phyloP scores from a whole-genome alignment of 1,140 invertebrate species.

The Atopsyche davidsoni region DNA sequence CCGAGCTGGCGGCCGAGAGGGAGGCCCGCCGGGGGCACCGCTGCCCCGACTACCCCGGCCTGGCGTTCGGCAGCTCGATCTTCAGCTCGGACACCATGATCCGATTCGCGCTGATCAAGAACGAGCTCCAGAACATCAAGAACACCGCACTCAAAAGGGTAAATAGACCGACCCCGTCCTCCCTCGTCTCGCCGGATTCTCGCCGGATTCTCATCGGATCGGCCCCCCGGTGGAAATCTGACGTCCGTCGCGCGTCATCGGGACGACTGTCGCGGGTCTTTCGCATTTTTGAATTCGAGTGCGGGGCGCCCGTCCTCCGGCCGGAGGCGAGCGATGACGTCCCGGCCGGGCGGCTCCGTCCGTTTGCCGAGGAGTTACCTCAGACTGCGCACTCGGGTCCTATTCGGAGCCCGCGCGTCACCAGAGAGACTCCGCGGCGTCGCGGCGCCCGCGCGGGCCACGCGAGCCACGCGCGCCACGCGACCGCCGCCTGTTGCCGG shows the following conservation, averaged over 20 bases:
- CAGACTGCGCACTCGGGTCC: neutral
- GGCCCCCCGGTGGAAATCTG: too few species aligned
- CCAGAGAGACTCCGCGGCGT: neutral
- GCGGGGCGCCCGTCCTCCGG: neutral
- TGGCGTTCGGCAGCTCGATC: slow-evolving; percentile 84
- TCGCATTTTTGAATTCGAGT: too few species aligned
- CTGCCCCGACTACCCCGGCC: slow-evolving; percentile 85
- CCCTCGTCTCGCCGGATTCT: too few species aligned
- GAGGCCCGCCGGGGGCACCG: slow-evolving; percentile 67
- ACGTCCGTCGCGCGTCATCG: too few species aligned
- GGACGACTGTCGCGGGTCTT: too few species aligned
- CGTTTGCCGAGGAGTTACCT: neutral
- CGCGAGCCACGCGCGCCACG: too few species aligned
- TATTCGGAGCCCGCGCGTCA: neutral
- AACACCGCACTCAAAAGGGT: slow-evolving; percentile 95
- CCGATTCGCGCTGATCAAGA: slow-evolving; percentile 94
- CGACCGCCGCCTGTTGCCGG: slow-evolving; percentile 1
- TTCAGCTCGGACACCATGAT: slow-evolving; percentile 97
- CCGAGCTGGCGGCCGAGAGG: slow-evolving; percentile 79
- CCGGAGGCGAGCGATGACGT: neutral
- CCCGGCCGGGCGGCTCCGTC: neutral
- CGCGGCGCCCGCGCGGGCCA: neutral
- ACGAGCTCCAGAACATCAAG: slow-evolving; percentile 96
- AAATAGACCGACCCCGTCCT: too few species aligned
- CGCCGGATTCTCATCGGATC: too few species aligned